phyloP scores from a whole-genome alignment of 2,797 vertebrate species.

The Sarcoramphus papa region DNA sequence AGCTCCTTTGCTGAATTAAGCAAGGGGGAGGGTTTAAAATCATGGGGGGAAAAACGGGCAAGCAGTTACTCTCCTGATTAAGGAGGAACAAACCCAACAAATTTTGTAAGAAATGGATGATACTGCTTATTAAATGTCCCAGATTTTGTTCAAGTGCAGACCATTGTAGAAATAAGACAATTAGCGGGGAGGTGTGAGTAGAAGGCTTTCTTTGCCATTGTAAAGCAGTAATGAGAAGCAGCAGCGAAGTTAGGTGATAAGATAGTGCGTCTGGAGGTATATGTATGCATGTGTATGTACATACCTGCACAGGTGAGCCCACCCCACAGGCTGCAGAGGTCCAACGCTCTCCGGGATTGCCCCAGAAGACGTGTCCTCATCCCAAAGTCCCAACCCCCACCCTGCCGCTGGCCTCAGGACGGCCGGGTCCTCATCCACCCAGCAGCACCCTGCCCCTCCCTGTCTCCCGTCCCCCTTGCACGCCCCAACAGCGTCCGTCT shows the following conservation, averaged over 20 bases:
- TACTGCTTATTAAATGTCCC: not conserved
- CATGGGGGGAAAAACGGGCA: rapidly evolving
- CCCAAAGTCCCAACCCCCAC: not conserved
- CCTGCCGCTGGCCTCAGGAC: not conserved
- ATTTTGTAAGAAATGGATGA: not conserved
- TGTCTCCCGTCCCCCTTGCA: not conserved
- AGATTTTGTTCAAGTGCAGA: not conserved
- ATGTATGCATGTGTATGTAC: no score
- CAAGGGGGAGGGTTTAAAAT: not conserved
- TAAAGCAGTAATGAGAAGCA: not conserved
- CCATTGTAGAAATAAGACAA: not conserved
- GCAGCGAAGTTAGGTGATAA: not conserved
- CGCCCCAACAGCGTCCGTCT: rapidly evolving
- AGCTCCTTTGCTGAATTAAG: not conserved
- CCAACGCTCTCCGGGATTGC: rapidly evolving
- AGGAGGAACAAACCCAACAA: not conserved
- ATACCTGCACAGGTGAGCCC: rapidly evolving
- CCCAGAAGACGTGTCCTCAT: not conserved
- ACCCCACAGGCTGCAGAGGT: not conserved
- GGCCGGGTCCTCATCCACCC: rapidly evolving
- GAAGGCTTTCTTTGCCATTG: not conserved
- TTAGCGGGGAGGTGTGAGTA: not conserved
- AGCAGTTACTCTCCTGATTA: not conserved
- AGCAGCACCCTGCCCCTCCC: not conserved
- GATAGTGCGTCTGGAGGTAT: not conserved